Percentiles rank a stretch among this genome's conserved stretches.
Conservation (phyloP, 2,113 vertebrate genomes). For the Chiloscyllium plagiosum region DNA sequence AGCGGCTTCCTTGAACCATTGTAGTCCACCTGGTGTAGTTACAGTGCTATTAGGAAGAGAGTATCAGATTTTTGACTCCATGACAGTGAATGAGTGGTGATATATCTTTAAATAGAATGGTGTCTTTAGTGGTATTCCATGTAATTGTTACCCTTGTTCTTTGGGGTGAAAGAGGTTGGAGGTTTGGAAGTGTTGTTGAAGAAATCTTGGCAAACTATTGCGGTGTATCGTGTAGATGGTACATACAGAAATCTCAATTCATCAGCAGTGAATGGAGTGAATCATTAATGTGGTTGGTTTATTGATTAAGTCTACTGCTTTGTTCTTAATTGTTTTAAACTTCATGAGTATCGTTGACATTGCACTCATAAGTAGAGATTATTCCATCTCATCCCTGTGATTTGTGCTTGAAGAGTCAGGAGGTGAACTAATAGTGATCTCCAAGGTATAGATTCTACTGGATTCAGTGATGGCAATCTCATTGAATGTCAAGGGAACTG, state of each 20-base stretch:
- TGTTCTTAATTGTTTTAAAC: neutral
- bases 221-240: neutral
- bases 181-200: neutral
- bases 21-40: no score
- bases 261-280: neutral
- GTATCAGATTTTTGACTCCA: no score
- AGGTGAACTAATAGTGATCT: neutral
- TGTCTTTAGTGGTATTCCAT: no score
- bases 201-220: neutral
- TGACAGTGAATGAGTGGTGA: no score
- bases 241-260: neutral
- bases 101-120: no score
- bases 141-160: no score
- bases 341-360: neutral
- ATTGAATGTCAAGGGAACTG: no score
- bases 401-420: neutral
- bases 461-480: no score
- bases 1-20: no score
- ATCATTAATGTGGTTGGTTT: neutral
- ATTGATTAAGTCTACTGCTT: neutral
- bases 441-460: no score
- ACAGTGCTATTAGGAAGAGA: no score
- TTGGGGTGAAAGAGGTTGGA: no score
- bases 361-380: neutral
- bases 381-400: neutral